Conservation (phyloP, 2,797 vertebrate genomes). For the Acipenser transmontanus region DNA sequence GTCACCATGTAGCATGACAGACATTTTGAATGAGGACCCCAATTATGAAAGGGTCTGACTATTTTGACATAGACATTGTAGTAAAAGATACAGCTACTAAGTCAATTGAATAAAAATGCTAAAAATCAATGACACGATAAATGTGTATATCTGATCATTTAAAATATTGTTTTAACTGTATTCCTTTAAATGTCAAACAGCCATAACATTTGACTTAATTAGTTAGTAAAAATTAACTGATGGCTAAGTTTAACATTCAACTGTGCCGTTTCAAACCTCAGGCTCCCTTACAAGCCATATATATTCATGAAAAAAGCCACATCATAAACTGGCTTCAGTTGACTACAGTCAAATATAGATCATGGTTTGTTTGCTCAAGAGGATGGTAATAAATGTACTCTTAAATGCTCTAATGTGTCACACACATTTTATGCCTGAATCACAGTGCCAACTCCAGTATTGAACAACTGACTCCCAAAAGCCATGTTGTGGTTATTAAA, state of each 20-base stretch:
- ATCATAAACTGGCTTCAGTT: conserved; percentile 16
- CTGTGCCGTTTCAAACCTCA: neutral
- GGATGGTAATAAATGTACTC: conserved; percentile 64
- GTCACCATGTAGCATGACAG: too few species aligned
- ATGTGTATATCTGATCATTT: too few species aligned
- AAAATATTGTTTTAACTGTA: neutral
- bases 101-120: too few species aligned
- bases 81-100: too few species aligned
- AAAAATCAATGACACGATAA: too few species aligned
- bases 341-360: conserved; percentile 71
- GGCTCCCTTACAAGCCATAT: neutral
- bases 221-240: conserved; percentile 1
- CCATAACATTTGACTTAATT: neutral
- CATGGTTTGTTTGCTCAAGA: conserved; percentile 69
- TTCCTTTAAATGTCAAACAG: neutral
- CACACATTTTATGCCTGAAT: conserved; percentile 29
- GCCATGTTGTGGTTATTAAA: conserved; percentile 1
- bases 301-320: neutral
- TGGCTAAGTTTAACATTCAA: conserved; percentile 2
- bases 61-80: too few species aligned
- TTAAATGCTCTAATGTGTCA: conserved; percentile 66
- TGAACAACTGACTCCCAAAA: neutral
- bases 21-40: too few species aligned
- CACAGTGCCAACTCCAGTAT: neutral
- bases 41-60: too few species aligned